phyloP scores from a whole-genome alignment of 1,140 invertebrate genomes.

The Aporrectodea caliginosa region DNA sequence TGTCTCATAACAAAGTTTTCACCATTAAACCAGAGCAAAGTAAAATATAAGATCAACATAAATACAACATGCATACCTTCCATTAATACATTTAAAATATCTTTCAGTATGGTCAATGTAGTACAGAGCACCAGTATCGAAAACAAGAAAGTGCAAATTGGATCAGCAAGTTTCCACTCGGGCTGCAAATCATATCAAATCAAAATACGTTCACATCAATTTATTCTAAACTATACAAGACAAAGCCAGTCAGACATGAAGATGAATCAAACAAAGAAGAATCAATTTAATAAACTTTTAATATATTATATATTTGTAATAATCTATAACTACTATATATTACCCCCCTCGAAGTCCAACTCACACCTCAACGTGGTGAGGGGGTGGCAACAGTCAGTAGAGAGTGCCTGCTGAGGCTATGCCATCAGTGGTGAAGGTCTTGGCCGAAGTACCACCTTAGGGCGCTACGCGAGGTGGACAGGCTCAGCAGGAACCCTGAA shows the following conservation, averaged over 20 bases:
- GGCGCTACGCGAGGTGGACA: too few species aligned
- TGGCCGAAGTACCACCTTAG: too few species aligned
- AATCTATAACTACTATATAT: too few species aligned
- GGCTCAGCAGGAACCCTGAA: too few species aligned
- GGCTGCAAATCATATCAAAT: slow-evolving; percentile 60
- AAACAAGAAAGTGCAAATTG: slow-evolving; percentile 97
- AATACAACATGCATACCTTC: too few species aligned
- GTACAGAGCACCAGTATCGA: slow-evolving; percentile 92
- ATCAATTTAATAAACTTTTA: not conserved
- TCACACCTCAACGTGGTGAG: not conserved
- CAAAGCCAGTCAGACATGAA: not conserved
- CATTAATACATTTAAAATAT: slow-evolving; percentile 88
- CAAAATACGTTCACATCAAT: not conserved
- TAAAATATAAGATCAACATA: too few species aligned
- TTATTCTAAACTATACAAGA: not conserved
- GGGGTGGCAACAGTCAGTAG: not conserved
- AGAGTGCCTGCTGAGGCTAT: too few species aligned
- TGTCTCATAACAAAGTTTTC: too few species aligned
- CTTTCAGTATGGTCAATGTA: slow-evolving; percentile 87
- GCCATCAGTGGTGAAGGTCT: too few species aligned
- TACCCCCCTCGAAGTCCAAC: too few species aligned
- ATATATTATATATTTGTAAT: too few species aligned
- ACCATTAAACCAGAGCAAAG: too few species aligned
- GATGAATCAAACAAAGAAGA: not conserved
- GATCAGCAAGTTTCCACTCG: slow-evolving; percentile 85